Base-by-base conservation (phyloP, 2,888 invertebrate species). In the Drosophila fungiperda region DNA sequence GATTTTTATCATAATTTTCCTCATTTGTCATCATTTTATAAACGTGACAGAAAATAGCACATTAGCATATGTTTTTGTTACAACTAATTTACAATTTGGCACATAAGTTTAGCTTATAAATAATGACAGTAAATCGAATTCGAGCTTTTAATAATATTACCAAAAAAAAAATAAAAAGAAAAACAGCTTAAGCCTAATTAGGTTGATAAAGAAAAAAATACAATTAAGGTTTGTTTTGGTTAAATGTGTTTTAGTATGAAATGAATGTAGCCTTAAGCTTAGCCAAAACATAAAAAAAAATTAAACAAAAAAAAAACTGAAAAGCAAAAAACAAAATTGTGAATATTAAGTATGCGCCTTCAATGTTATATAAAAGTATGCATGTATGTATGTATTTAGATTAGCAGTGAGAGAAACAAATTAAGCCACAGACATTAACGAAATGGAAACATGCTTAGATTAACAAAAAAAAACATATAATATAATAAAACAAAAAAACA, bases 271-370 rank as follows among this genome's bases (percentile, higher is more conserved):
- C 68, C 57, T 64, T 82, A 87, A 76, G 75, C 48, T 79, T 82
- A 82, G 76, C 68, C 68, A 79, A 70, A 81, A 65, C 48, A 58
- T 53, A 75, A 63, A 77, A 60, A 20, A 53, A 66, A 61, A 67
- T 52, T 29, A n/a, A 11, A 6, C n/a, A 54, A 54, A 11, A n/a
- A 17, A 9, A 32, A n/a, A 7, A 11, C 29, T 4, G 7, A 12
- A 32, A 50, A 33, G 15, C 3, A 11, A 50, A 45, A 48, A 73
- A 71, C 68, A 73, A 77, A 73, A 91, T 89, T 92, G 92, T 92
- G 92, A 92, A 91, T 91, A 92, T 90, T 70, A 50, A 80, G 76
- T 91, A 92, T 90, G 92, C 92, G 92, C 92, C 92, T 92, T 92
- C 90, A 91, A 90, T 88, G 87, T 91, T 76, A 73, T 60, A 60